A percentile compares a stretch with the other conserved stretches of the same genome.
These are phyloP conservation scores for Epinephelus fuscoguttatus DNA, from an alignment of 2,113 vertebrate genomes.

Conservation along the genomic window DNA sequence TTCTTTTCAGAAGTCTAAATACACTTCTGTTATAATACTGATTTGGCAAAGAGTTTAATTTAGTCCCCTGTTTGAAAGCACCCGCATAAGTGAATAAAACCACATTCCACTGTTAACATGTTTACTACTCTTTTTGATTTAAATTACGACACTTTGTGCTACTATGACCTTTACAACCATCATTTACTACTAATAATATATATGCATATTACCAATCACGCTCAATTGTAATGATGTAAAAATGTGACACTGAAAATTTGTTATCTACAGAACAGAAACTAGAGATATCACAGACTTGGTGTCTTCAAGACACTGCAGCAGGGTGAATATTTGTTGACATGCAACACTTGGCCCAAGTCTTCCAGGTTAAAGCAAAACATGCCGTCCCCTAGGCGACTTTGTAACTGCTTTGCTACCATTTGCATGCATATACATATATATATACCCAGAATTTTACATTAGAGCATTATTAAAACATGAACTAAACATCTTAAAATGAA, in stretches of 20 bases:
- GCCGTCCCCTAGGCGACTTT: neutral
- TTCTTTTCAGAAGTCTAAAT: neutral
- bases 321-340: neutral
- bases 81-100: neutral
- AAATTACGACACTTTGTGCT: neutral
- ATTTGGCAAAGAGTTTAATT: neutral
- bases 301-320: neutral
- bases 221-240: neutral
- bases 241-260: neutral
- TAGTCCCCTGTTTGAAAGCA: neutral
- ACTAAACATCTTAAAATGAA: neutral
- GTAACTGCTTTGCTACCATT: neutral
- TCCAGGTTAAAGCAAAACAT: neutral
- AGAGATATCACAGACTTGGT: neutral
- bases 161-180: neutral
- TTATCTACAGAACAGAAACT: neutral
- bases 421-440: neutral
- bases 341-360: neutral
- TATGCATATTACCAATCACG: neutral
- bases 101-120: neutral
- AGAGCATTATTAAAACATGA: neutral
- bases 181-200: neutral
- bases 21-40: neutral
- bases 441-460: neutral
- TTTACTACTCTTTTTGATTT: neutral